Evolutionary conservation across 2,797 vertebrate genomes (phyloP), one percentile per base, ranked within the genome.

Genomic region (Chaenodraco wilsoni): DNA sequence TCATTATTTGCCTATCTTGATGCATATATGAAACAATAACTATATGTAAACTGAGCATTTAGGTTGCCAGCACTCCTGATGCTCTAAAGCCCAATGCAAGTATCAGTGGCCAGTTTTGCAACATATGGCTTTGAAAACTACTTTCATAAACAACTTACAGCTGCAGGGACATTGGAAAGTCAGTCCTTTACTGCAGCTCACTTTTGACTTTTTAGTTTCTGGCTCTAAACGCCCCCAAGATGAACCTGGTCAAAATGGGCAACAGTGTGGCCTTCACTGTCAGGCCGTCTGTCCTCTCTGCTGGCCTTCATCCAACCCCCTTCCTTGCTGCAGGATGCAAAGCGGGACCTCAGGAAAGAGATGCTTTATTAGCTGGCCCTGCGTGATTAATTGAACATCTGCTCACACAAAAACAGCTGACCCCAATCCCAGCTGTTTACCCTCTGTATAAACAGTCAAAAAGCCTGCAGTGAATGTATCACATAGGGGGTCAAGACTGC

Each of bases 381-480:
- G 81, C 81, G 78, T 91, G 89, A 93, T 93, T 93, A 93, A 94
- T 92, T 87, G 87, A 89, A 93, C 92, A 93, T 94, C 92, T 94
- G 92, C 87, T 88, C 84, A 58, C 78, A 72, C 83, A 86, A 80
- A 88, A 80, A 89, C 90, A 89, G 80, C 86, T 88, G 88, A 91
- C 89, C 89, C 82, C 81, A 84, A 82, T 84, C 84, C 84, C 88
- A 91, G 89, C 86, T 93, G 93, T 93, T 93, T 92, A 91, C 88
- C 82, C 83, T 81, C 74, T 76, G 74, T 76, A 89, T 91, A 89
- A 91, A 91, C 88, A 89, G 82, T 70, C 87, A 87, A 91, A 89
- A 88, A 88, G 80, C 71, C 79, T 41, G 64, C 78, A 67, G 65
- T 84, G 82, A 82, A 71, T 58, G 74, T 78, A 81, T 84, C 84